Percentiles rank a stretch among this genome's conserved stretches.
Evolutionary conservation across 1,140 invertebrate genomes (phyloP).

Genomic region (Papilio polytes): DNA sequence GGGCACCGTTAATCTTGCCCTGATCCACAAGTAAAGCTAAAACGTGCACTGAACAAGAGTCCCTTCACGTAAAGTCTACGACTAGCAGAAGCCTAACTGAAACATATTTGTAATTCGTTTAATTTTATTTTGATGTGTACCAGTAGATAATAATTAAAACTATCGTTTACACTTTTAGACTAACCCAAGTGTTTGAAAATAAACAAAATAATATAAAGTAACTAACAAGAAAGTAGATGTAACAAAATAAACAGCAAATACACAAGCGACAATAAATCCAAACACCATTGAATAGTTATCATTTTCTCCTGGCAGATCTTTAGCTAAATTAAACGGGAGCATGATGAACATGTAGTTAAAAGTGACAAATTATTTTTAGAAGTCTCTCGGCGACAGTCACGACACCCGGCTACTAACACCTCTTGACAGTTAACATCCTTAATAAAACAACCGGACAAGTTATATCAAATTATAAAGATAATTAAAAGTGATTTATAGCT

Average conservation of each 20-base stretch:
- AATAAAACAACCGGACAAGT: neutral
- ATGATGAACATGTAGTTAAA: constrained; percentile 28
- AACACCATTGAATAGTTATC: neutral
- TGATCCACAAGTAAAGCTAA: too few species aligned
- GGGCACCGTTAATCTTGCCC: too few species aligned
- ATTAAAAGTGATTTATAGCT: constrained; percentile 11
- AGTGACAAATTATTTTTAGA: constrained; percentile 38
- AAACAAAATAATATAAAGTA: constrained; percentile 1
- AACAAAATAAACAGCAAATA: constrained; percentile 7
- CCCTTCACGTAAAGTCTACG: neutral
- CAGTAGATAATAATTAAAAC: neutral
- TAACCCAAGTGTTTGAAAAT: neutral
- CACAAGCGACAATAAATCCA: neutral
- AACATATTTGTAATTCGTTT: neutral
- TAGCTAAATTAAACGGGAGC: constrained; percentile 21
- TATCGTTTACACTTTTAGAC: constrained; percentile 5
- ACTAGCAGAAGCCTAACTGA: neutral
- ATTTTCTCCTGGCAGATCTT: neutral
- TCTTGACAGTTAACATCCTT: constrained; percentile 7
- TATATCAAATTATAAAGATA: neutral
- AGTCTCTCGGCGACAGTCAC: neutral
- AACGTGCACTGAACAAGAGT: too few species aligned
- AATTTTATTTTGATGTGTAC: neutral
- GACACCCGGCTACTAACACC: constrained; percentile 10
- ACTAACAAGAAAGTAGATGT: constrained; percentile 14